phyloP scores from a whole-genome alignment of 2,797 vertebrate species.

The Okamejei kenojei region DNA sequence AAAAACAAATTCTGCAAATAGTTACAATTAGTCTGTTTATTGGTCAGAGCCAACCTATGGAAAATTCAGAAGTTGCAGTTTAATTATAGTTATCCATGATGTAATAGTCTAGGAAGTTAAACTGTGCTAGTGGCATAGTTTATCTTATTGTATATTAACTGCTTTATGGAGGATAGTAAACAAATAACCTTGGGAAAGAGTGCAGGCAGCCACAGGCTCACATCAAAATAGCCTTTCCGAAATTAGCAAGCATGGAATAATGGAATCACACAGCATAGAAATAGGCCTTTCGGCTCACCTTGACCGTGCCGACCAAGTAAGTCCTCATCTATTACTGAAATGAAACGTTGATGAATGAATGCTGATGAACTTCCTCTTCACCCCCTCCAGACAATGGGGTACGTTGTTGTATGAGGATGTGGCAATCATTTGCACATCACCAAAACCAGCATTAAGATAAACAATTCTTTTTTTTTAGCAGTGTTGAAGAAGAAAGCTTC shows the following conservation, averaged over 20 bases:
- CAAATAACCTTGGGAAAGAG: background rate
- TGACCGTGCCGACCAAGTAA: too few relatives aligned
- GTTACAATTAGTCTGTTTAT: slow-evolving; percentile 11
- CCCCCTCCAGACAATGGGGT: too few relatives aligned
- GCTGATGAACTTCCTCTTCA: too few relatives aligned
- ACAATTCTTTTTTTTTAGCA: too few relatives aligned
- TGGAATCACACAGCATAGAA: too few relatives aligned
- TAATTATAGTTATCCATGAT: slow-evolving; percentile 27
- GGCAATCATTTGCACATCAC: too few relatives aligned
- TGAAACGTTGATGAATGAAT: too few relatives aligned
- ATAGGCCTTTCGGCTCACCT: too few relatives aligned
- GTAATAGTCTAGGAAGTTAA: slow-evolving; percentile 18
- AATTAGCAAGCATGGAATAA: background rate
- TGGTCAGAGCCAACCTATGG: slow-evolving; percentile 8
- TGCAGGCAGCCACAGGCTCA: background rate
- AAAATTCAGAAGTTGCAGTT: background rate
- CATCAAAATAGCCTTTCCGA: background rate
- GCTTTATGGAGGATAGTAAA: background rate
- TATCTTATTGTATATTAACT: background rate
- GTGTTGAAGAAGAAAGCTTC: too few relatives aligned
- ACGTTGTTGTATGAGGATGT: too few relatives aligned
- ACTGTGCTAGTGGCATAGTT: background rate
- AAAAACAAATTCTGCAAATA: background rate
- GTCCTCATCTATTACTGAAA: too few relatives aligned
- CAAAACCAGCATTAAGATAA: too few relatives aligned